Evolutionary conservation across 1,140 invertebrate species (phyloP), one percentile per base, ranked within the genome.

Genomic region (Limonius californicus): DNA sequence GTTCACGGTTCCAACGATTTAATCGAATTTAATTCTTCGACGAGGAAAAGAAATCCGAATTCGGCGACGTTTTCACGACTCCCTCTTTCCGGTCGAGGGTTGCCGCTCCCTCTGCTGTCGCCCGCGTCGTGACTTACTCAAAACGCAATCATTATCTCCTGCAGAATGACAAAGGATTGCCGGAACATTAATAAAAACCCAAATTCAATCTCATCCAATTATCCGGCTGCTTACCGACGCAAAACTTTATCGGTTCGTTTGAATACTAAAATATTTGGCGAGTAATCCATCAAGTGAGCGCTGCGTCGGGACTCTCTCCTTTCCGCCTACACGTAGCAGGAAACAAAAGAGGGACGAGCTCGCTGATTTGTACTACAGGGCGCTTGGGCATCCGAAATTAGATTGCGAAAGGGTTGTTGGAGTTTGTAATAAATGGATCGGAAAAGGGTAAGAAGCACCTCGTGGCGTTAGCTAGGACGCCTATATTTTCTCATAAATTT

Each of bases 221-320:
- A 70, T 69, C 61, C 61, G 39, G 62, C 53, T 45, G 67, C 64
- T 68, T 63, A 67, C 61, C 53, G 61, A 59, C 62, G 62, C 63
- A 50, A 61, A 69, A 69, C 65, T 70, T 69, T 67, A 70, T 68
- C 63, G 65, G 66, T 54, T 66, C 65, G 68, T 69, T 71, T 71
- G 69, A 69, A 71, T 71, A 68, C 65, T 71, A 71, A 71, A 71
- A 71, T 71, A 69, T 71, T 71, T 71, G 69, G 68, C 57, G 57
- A 67, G 68, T 66, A 71, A 71, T 71, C 69, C 68, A 71, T 71
- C 69, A 71, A 69, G 65, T 57, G 64, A 18, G 57, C 54, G 20
- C 45, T 54, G 62, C 23, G 3, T 39, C 35, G 57, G 57, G 58
- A 54, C 30, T 55, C 57, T 68, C 58, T 32, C 45, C 45, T 50